A percentile compares a stretch with the other conserved stretches of the same genome.
These are phyloP conservation scores for Oscheius sp. DNA, from an alignment of 1,140 invertebrate species.

Conservation along the genomic window DNA sequence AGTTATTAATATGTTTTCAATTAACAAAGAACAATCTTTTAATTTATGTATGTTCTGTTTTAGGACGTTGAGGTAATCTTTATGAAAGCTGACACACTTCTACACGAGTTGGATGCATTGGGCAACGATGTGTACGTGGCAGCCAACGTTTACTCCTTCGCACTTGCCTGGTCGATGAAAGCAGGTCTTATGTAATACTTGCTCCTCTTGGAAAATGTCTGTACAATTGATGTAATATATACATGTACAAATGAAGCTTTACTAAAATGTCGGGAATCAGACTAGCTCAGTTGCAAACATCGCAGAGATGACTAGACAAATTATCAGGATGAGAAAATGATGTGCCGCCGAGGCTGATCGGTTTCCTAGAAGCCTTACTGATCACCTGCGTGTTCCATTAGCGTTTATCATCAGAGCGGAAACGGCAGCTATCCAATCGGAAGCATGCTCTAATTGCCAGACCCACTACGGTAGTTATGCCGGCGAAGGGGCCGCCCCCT, in stretches of 20 bases:
- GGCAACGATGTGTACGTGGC: background rate
- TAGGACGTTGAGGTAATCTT: background rate
- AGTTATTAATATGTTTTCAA: background rate
- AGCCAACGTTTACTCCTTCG: slow-evolving; percentile 1
- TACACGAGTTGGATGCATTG: background rate
- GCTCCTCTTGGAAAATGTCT: background rate
- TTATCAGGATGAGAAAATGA: too few relatives aligned
- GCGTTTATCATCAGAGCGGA: slow-evolving; percentile 9
- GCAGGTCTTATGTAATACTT: background rate
- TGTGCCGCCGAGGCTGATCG: too few relatives aligned
- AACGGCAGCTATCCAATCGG: slow-evolving; percentile 10
- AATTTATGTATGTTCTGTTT: background rate
- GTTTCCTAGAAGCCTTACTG: background rate
- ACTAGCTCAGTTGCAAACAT: too few relatives aligned
- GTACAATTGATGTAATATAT: too few relatives aligned
- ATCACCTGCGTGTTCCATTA: slow-evolving; percentile 10
- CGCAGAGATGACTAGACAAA: too few relatives aligned
- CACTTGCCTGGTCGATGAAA: background rate
- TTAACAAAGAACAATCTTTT: background rate
- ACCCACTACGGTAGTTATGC: slow-evolving; percentile 4
- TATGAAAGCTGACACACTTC: background rate
- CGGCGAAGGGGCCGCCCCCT: slow-evolving; percentile 1
- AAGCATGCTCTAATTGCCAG: slow-evolving; percentile 11
- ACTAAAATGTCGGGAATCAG: too few relatives aligned
- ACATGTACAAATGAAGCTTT: too few relatives aligned